These are phyloP conservation scores for Halesus radiatus DNA, from an alignment of 1,140 invertebrate species.

Conservation along the genomic window DNA sequence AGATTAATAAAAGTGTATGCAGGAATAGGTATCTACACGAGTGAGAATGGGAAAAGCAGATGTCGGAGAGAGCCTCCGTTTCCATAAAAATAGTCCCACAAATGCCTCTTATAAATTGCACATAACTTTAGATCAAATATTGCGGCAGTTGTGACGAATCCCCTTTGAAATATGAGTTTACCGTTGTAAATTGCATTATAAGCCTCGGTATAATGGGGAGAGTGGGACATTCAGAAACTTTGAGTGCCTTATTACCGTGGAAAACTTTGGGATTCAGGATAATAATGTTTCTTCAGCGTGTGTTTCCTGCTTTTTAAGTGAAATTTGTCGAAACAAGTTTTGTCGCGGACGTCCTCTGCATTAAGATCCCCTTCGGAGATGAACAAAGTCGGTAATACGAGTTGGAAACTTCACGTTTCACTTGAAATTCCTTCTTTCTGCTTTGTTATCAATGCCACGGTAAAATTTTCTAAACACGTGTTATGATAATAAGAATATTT, in stretches of 20 bases:
- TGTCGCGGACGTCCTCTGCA: constrained; percentile 39
- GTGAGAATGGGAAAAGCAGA: too few relatives aligned
- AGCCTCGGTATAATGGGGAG: constrained; percentile 13
- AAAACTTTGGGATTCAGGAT: constrained; percentile 43
- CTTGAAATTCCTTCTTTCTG: constrained; percentile 34
- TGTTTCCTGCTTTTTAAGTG: constrained; percentile 43
- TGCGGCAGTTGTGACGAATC: constrained; percentile 33
- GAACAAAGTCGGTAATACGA: constrained; percentile 42
- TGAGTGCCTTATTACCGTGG: constrained; percentile 41
- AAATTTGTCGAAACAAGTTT: constrained; percentile 43
- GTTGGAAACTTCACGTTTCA: constrained; percentile 42
- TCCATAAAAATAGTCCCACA: too few relatives aligned
- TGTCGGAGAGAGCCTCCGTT: too few relatives aligned
- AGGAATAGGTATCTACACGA: too few relatives aligned
- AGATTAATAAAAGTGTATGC: too few relatives aligned
- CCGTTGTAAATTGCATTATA: constrained; percentile 40
- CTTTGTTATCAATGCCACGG: constrained; percentile 41
- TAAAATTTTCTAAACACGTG: too few relatives aligned
- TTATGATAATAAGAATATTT: too few relatives aligned
- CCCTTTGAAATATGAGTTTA: constrained; percentile 38
- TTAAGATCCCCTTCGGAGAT: constrained; percentile 37
- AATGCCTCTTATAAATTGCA: neutral
- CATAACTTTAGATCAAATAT: constrained; percentile 14
- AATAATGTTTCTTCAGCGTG: constrained; percentile 45
- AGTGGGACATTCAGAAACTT: constrained; percentile 36